phyloP scores from a whole-genome alignment of 1,140 invertebrate species.

The Heterodera carotae region DNA sequence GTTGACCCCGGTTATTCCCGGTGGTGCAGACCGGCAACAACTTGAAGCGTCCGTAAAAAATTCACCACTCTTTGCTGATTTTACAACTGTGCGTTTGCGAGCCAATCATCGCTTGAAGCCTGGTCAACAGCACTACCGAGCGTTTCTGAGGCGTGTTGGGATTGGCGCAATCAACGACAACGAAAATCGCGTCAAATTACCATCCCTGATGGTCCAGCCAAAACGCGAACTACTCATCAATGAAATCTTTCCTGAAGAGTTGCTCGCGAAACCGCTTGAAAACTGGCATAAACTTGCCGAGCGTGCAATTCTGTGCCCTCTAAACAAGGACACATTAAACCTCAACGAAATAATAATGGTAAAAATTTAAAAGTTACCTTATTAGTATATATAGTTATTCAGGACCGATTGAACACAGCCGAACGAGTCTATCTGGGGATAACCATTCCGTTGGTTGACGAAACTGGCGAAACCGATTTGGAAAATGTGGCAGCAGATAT shows the following conservation, averaged over 20 bases:
- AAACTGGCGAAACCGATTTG: neutral
- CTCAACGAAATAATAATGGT: slow-evolving; percentile 3
- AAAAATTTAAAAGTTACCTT: no score
- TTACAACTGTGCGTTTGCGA: neutral
- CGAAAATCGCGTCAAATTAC: neutral
- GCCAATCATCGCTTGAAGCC: neutral
- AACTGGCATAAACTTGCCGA: neutral
- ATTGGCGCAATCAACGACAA: neutral
- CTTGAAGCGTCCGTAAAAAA: slow-evolving; percentile 1
- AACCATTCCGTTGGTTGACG: neutral
- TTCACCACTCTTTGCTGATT: neutral
- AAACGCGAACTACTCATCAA: neutral
- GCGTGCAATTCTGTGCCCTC: neutral
- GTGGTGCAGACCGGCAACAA: neutral
- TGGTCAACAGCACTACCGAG: neutral
- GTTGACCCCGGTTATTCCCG: neutral
- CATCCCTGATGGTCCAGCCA: neutral
- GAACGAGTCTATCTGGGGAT: neutral
- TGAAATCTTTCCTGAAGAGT: neutral
- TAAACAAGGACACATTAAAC: neutral
- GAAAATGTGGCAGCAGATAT: neutral
- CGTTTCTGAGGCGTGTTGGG: neutral
- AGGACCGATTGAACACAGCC: neutral
- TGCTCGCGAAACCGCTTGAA: neutral
- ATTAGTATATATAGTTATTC: no score